Evolutionary conservation across 2,113 vertebrate genomes (phyloP), one percentile per base, ranked within the genome.

Genomic region (Muscicapa adusta): DNA sequence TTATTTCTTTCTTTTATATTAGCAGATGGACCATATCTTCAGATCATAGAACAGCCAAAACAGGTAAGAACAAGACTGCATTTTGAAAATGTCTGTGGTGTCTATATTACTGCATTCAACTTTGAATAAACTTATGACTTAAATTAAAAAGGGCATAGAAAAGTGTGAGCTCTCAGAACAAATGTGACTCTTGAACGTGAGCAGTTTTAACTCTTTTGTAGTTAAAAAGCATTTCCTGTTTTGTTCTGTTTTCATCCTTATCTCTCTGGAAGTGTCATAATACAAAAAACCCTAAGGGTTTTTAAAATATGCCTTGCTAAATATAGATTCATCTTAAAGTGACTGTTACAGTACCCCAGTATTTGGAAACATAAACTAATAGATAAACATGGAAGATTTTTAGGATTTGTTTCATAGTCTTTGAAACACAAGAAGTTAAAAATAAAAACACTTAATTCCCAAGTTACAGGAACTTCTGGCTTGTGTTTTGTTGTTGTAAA

Each of bases 11-110:
- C 33, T 91, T 67, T 76, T 94, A 84, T 91, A 13, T 60, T 97
- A 99, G 98, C 96, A 72, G 98, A 99, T 57, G 98, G 98, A 83
- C 98, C 98, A 0, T 99, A 94, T 90, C 97, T 99, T 88, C 98
- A 98, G 95, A 99, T 99, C 72, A 89, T 97, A 88, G 99, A 99
- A 81, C 98, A 99, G 79, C 99, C 99, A 42, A 99, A 99, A 89
- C 99, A 99, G 98, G 99, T 99, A 97, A 98, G 74, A 78, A 42
- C 2, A 93, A 51, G 13, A 28, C 4, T 89, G 6, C 7, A 19
- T 94, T 85, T 94, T 70, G 25, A 50, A 78, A 92, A 54, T 75
- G 6, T 76, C 48, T 54, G 9, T 79, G 20, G 31, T 79, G 82
- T 8, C 18, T 76, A 5, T 65, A 78, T 95, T 66, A 51, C 7